Conservation (phyloP, 2,113 vertebrate species). For the Gobio gobio region DNA sequence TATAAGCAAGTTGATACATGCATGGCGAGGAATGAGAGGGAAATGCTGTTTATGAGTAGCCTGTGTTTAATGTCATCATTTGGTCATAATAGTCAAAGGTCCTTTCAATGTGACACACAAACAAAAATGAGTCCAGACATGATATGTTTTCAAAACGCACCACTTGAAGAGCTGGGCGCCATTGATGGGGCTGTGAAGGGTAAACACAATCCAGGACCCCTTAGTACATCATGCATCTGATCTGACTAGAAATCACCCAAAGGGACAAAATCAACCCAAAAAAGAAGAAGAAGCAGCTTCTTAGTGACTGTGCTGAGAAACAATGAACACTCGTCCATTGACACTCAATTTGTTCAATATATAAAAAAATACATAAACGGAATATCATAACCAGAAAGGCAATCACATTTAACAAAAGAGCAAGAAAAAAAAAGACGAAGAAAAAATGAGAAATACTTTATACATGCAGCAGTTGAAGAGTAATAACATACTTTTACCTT, state of each 20-base stretch:
- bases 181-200: background rate
- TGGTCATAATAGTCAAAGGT: conserved; percentile 43
- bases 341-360: conserved; percentile 6
- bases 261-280: background rate
- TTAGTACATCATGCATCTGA: background rate
- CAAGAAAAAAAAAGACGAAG: conserved; percentile 44
- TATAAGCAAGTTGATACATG: conserved; percentile 8
- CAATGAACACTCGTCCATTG: background rate
- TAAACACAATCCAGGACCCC: background rate
- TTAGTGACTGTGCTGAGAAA: background rate
- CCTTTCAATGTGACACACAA: conserved; percentile 12
- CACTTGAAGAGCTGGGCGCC: background rate
- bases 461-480: conserved; percentile 36
- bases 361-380: conserved; percentile 32
- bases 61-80: conserved; percentile 23
- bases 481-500: conserved; percentile 33
- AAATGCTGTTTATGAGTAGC: background rate
- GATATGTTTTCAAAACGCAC: background rate
- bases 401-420: conserved; percentile 64
- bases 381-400: conserved; percentile 62
- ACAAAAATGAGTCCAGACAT: background rate
- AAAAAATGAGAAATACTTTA: conserved; percentile 63
- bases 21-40: conserved; percentile 19
- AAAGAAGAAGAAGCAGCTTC: background rate
- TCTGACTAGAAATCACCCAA: background rate